These are phyloP conservation scores for Parasteatoda tepidariorum DNA, from an alignment of 1,140 invertebrate species.

Conservation along the genomic window DNA sequence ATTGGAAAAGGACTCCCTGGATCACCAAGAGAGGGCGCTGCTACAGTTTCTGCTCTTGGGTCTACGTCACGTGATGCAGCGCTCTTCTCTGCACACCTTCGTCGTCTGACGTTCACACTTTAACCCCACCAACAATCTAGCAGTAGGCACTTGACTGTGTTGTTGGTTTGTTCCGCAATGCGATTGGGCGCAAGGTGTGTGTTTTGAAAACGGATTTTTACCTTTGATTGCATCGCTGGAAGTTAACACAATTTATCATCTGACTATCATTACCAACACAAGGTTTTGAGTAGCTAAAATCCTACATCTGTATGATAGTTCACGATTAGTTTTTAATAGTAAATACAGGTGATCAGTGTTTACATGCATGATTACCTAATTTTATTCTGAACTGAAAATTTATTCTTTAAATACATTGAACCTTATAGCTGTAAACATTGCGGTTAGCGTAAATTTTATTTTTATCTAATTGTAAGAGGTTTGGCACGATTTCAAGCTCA, in stretches of 20 bases:
- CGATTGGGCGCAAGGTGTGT: background rate
- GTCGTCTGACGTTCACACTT: background rate
- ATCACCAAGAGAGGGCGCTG: conserved; percentile 23
- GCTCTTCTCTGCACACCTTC: conserved; percentile 18
- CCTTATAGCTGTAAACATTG: conserved; percentile 29
- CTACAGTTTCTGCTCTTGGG: background rate
- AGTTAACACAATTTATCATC: background rate
- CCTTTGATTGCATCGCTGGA: background rate
- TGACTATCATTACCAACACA: conserved; percentile 30
- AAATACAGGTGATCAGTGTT: too few relatives aligned
- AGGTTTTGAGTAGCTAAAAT: too few relatives aligned
- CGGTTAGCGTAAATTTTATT: conserved; percentile 10
- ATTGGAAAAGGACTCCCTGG: background rate
- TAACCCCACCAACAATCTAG: conserved; percentile 27
- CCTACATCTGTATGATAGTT: too few relatives aligned
- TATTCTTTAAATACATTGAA: conserved; percentile 10
- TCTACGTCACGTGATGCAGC: conserved; percentile 43
- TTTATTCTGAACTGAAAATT: too few relatives aligned
- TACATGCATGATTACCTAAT: too few relatives aligned
- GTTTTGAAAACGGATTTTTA: conserved; percentile 7
- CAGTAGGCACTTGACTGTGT: conserved; percentile 35
- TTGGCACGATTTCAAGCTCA: conserved; percentile 40
- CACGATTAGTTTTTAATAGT: too few relatives aligned
- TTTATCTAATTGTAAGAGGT: background rate
- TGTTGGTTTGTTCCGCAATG: background rate